Base-by-base conservation (phyloP, 2,113 vertebrate genomes). In the Terrapene triunguis region DNA sequence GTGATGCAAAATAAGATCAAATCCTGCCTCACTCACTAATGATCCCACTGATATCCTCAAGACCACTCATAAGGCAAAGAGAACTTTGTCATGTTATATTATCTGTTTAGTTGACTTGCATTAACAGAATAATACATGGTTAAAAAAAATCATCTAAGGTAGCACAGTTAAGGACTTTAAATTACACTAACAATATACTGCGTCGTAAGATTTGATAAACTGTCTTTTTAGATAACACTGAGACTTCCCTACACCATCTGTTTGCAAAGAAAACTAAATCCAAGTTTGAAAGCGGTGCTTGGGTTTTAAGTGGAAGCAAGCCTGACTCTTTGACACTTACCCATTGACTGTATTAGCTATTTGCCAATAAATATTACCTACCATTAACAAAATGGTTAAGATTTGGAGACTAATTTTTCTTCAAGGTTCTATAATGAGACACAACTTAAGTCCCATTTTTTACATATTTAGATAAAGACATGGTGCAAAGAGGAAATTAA, bases 1-100 rank as follows among this genome's bases (percentile, higher is more conserved):
- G 5, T 1, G 32, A 9, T 10, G 74, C 35, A n/a, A 4, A 35
- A 2, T 16, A 0, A 3, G 0, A 27, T 21, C 1, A 1, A 76
- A 21, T 2, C 29, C 51, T 10, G 19, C 2, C 2, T 16, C 1
- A 1, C 35, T 24, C 13, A 80, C 6, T 27, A 0, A 8, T 27
- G 14, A 53, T 13, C 82, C 24, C 4, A 8, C n/a, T 13, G 78
- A 13, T 38, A 27, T 51, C 51, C 74, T 81, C 44, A 42, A 29
- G 87, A 13, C 50, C n/a, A 53, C 44, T 32, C 22, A 3, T 32
- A 14, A 32, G n/a, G n/a, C 19, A 25, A 79, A 79, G 29, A 38
- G 14, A n/a, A 24, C 17, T 78, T 78, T 47, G 24, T 50, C 50
- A 14, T 50, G 13, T 50, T 50, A 50, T 5, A 50, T 44, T 44